Base-by-base conservation (phyloP, 2,113 vertebrate species). In the Elaphurus davidianus region DNA sequence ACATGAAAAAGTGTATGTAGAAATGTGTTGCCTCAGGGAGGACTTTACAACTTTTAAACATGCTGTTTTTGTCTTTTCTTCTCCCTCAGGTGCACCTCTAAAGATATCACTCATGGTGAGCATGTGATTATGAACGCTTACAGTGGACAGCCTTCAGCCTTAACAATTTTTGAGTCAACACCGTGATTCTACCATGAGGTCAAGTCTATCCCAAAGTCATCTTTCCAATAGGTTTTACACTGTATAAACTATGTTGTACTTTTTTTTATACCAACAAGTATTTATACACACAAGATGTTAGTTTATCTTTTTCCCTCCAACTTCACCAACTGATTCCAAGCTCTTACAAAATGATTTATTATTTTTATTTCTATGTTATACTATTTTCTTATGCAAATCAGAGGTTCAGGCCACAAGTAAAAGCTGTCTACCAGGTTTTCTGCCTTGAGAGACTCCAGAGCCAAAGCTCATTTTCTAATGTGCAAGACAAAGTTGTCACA, bases 151-250 rank as follows among this genome's bases (percentile, higher is more conserved):
- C 98, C 99, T 89, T 99, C 99, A 88, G 97, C 98, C 98, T 94
- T 98, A 40, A 40, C 40, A 96, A 96, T 99, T 98, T 99, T 99
- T 55, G 99, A 99, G 99, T 99, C 99, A 59, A 99, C 99, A 60
- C 98, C 99, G 90, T 99, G 99, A 99, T 98, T 94, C 90, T 87
- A 12, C 50, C 21, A 17, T 82, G 50, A 84, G 40, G 40, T 96
- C 94, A 59, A 64, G 71, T 87, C 9, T 27, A 1, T 60, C 55
- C 60, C 0, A 1, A 30, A 95, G 94, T 45, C 54, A 2, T 86
- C 62, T 90, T 78, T n/a, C n/a, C 16, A 36, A 12, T 57, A 21
- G 19, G 82, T 74, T 98, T 98, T 98, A 97, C 93, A 99, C 98
- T 98, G 87, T 62, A 71, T 95, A 64, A 92, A 84, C 97, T 94